Base-by-base conservation (phyloP, 2,797 vertebrate species). In the Spinibarbus caldwelli region DNA sequence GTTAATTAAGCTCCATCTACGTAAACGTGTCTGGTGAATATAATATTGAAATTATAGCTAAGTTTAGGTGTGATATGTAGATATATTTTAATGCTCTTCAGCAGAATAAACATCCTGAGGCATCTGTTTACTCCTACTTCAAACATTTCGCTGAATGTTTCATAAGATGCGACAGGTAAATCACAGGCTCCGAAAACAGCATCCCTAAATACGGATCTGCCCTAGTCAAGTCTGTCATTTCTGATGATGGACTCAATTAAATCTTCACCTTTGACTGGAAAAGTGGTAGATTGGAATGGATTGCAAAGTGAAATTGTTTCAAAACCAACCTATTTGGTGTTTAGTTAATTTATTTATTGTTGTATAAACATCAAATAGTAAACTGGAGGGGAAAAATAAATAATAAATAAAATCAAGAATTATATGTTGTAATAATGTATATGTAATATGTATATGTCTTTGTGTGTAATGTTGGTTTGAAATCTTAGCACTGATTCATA, bases 31-130 rank as follows among this genome's bases (percentile, higher is more conserved):
- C 59, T 84, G 73, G 26, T 57, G 31, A 76, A 84, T 41, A 67
- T 38, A 15, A 66, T 83, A 77, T 36, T 49, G 31, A 78, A 84
- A 68, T 77, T 52, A 66, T 76, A 66, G 19, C 23, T 45, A 49
- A 17, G 72, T 77, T 77, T 26, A 49, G 31, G 43, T 84, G 73
- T 76, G 47, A 68, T 84, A 31, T 84, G 62, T 68, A 41, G 45
- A 83, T 83, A 83, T 71, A 82, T 82, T 59, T 7, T 77, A 77
- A 84, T 67, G 59, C 47, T 68, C 23, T 54, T 84, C 82, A 31
- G 62, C 12, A 54, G 62, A 57, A 43, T 54, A 67, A 76, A 76
- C 73, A 84, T 84, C 82, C 82, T 1, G 19, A 77, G 62, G 82
- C 72, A 68, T 29, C 62, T 68, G 73, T 68, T 84, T 84, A 78